Percentiles rank a stretch among this genome's conserved stretches.
Conservation (phyloP, 1,140 invertebrate species). For the Temnothorax curvispinosus region DNA sequence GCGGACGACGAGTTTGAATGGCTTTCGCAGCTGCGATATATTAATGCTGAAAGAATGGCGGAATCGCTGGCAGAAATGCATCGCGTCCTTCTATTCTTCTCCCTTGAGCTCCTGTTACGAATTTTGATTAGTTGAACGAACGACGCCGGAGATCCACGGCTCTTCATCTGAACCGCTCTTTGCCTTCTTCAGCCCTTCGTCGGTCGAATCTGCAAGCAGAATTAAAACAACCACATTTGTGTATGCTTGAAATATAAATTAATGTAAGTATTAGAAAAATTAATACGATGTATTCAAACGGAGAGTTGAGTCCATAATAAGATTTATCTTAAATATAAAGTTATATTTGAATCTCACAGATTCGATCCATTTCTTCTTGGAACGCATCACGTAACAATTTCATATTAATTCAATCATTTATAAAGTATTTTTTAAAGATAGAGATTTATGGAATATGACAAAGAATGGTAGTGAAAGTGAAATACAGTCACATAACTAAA, state of each 20-base stretch:
- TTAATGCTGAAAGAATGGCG: constrained; percentile 51
- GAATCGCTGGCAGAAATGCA: constrained; percentile 38
- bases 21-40: constrained; percentile 47
- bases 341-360: neutral
- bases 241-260: neutral
- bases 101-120: constrained; percentile 68
- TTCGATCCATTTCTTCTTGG: neutral
- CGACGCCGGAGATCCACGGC: constrained; percentile 77
- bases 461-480: neutral
- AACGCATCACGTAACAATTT: neutral
- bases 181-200: constrained; percentile 74
- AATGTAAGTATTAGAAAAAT: neutral
- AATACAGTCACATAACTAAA: neutral
- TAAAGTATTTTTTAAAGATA: neutral
- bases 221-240: neutral
- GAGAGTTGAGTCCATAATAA: neutral
- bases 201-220: constrained; percentile 72
- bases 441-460: neutral
- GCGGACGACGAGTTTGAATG: constrained; percentile 54
- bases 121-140: constrained; percentile 80
- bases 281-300: neutral
- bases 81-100: constrained; percentile 42
- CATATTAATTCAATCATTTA: neutral
- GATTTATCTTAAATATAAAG: neutral
- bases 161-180: constrained; percentile 74